phyloP scores from a whole-genome alignment of 2,888 invertebrate genomes.

The Volucella zonaria region DNA sequence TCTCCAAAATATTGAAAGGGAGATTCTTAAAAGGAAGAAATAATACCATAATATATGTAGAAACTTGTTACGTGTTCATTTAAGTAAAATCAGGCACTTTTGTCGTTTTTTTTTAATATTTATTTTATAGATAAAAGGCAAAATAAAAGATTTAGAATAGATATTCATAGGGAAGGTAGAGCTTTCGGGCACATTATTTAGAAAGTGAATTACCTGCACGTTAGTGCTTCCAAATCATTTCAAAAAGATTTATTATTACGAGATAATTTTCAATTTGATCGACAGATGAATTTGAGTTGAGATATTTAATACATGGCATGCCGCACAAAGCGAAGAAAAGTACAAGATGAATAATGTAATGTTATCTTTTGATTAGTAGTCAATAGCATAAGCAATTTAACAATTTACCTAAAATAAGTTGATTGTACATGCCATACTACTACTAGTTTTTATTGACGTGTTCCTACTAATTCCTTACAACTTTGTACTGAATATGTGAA shows the following conservation, averaged over 20 bases:
- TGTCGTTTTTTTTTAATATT: slow-evolving; percentile 54
- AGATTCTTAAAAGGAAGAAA: slow-evolving; percentile 38
- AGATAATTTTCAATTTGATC: too few species aligned
- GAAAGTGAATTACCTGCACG: slow-evolving; percentile 23
- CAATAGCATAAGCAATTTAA: too few species aligned
- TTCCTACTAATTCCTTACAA: too few species aligned
- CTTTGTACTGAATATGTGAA: too few species aligned
- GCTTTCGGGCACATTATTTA: slow-evolving; percentile 42
- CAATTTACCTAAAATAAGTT: too few species aligned
- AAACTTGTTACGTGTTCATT: slow-evolving; percentile 51
- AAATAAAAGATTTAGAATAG: slow-evolving; percentile 43
- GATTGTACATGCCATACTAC: too few species aligned
- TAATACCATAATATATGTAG: slow-evolving; percentile 42
- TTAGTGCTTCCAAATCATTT: slow-evolving; percentile 37
- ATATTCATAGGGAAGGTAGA: slow-evolving; percentile 38
- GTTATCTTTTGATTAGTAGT: too few species aligned
- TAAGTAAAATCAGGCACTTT: slow-evolving; percentile 72
- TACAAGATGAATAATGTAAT: too few species aligned
- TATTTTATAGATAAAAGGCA: slow-evolving; percentile 17
- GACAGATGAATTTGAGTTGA: too few species aligned
- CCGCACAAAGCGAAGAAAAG: too few species aligned
- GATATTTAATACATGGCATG: too few species aligned
- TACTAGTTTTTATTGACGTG: too few species aligned
- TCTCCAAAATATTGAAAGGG: slow-evolving; percentile 33
- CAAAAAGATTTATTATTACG: background rate